These are phyloP conservation scores for Polydrusus pterygomalis DNA, from an alignment of 2,888 invertebrate genomes.

Conservation along the genomic window DNA sequence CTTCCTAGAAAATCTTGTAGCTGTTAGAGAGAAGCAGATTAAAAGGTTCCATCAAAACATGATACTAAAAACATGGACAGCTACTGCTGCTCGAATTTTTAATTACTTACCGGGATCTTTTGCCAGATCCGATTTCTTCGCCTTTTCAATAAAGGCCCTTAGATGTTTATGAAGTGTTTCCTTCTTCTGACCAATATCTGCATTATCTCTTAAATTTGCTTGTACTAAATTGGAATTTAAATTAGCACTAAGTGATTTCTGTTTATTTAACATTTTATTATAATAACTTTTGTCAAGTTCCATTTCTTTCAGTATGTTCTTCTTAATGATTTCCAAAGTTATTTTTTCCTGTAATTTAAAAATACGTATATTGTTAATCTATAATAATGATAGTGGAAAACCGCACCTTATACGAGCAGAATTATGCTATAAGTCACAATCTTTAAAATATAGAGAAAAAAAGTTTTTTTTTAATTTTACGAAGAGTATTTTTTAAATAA, in stretches of 20 bases:
- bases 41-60: too few species aligned
- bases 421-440: too few species aligned
- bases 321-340: slow-evolving; percentile 39
- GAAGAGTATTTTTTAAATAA: too few species aligned
- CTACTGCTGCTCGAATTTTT: too few species aligned
- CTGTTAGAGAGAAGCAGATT: too few species aligned
- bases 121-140: slow-evolving; percentile 35
- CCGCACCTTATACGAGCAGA: too few species aligned
- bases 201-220: slow-evolving; percentile 4
- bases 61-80: too few species aligned
- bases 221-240: slow-evolving; percentile 1
- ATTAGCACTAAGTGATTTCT: slow-evolving; percentile 17
- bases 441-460: too few species aligned
- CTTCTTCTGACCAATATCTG: slow-evolving; percentile 12
- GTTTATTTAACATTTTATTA: slow-evolving; percentile 48
- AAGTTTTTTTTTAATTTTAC: too few species aligned
- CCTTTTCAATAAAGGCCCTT: slow-evolving; percentile 32
- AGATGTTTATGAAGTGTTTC: slow-evolving; percentile 35
- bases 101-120: slow-evolving; percentile 13
- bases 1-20: too few species aligned
- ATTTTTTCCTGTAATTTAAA: slow-evolving; percentile 21
- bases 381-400: too few species aligned
- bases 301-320: slow-evolving; percentile 63
- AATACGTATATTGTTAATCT: too few species aligned
- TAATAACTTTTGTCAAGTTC: slow-evolving; percentile 65